phyloP scores from a whole-genome alignment of 2,888 invertebrate species.

The Hybos culiciformis region DNA sequence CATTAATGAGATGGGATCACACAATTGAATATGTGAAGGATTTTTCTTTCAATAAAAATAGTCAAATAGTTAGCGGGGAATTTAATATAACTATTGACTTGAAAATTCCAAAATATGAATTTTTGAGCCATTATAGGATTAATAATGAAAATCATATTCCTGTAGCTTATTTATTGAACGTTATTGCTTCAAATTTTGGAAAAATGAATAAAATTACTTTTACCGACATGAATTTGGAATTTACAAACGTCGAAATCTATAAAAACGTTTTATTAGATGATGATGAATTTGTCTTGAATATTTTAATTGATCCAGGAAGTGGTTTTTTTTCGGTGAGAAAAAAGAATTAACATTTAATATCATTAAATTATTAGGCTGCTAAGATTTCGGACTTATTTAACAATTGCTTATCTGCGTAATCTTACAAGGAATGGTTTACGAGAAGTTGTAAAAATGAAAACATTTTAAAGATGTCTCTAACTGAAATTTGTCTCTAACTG shows the following conservation, averaged over 20 bases:
- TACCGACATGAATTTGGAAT: conserved; percentile 53
- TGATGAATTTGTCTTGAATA: conserved; percentile 36
- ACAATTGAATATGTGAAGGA: conserved; percentile 50
- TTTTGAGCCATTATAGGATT: conserved; percentile 66
- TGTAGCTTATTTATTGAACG: conserved; percentile 64
- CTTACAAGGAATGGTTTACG: too few relatives aligned
- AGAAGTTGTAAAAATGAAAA: conserved; percentile 10
- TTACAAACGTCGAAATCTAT: conserved; percentile 68
- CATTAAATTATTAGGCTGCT: conserved; percentile 41
- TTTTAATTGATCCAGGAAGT: conserved; percentile 41
- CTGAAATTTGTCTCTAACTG: too few relatives aligned
- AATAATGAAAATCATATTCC: conserved; percentile 60
- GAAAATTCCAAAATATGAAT: conserved; percentile 48
- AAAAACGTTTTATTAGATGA: conserved; percentile 61
- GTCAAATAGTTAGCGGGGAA: conserved; percentile 48
- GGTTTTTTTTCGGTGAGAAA: conserved; percentile 39
- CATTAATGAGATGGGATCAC: conserved; percentile 75
- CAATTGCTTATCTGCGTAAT: conserved; percentile 39
- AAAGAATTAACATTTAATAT: too few relatives aligned
- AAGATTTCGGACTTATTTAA: too few relatives aligned
- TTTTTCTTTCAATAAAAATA: conserved; percentile 47
- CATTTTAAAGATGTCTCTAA: too few relatives aligned
- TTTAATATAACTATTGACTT: conserved; percentile 46
- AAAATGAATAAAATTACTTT: neutral
- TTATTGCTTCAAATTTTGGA: conserved; percentile 31